Conservation (phyloP, 2,113 vertebrate genomes). For the Centropus bengalensis region DNA sequence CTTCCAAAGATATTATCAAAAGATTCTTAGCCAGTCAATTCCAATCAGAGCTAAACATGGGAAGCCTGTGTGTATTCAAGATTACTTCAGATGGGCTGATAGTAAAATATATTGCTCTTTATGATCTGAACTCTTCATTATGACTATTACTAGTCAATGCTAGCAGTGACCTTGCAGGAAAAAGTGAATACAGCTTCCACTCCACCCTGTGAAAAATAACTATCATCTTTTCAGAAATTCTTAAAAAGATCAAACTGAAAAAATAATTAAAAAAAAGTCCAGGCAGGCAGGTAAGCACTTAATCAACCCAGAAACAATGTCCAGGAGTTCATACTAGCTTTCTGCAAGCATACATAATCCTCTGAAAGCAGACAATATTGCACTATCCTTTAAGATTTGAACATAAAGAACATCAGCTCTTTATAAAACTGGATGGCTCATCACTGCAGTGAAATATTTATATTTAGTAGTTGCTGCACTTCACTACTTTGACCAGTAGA, state of each 20-base stretch:
- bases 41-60: not conserved
- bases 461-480: not conserved
- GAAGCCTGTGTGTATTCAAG: not conserved
- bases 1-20: not conserved
- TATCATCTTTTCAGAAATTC: not conserved
- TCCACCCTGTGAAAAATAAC: not conserved
- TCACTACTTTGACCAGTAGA: constrained; percentile 12
- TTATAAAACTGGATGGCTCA: not conserved
- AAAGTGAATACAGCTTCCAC: not conserved
- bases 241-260: not conserved
- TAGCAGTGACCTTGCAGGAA: not conserved
- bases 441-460: not conserved
- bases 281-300: not conserved
- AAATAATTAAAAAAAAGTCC: not conserved
- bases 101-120: not conserved
- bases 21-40: not conserved
- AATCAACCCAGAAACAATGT: not conserved
- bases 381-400: not conserved
- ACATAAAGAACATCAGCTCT: not conserved
- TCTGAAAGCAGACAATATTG: not conserved
- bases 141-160: not conserved
- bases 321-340: not conserved
- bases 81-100: not conserved
- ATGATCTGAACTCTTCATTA: not conserved
- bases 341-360: not conserved